Percentiles rank a stretch among this genome's conserved stretches.
Evolutionary conservation across 2,113 vertebrate genomes (phyloP).

Genomic region (Columbina picui): DNA sequence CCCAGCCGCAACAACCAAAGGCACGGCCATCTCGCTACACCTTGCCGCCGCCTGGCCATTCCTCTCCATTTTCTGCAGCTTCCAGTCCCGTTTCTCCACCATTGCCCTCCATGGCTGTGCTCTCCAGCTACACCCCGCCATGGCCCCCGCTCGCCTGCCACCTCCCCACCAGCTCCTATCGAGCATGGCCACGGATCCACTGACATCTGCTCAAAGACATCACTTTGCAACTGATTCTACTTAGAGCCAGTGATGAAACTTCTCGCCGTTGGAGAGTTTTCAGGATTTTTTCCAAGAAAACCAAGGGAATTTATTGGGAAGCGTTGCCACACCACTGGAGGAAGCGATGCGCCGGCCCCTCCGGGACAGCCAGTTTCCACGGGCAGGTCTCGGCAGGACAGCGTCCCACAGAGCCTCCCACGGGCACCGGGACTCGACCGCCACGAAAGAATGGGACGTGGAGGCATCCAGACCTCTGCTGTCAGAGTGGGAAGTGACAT

Average conservation of each 20-base stretch:
- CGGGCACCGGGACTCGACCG: fast-evolving
- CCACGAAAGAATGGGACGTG: neutral
- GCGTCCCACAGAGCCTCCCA: fast-evolving
- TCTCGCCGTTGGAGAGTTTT: neutral
- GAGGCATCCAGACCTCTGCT: neutral
- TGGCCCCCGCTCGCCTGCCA: fast-evolving
- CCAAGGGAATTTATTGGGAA: neutral
- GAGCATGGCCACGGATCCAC: fast-evolving
- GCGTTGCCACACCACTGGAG: neutral
- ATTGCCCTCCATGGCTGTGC: neutral
- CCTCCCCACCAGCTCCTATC: fast-evolving
- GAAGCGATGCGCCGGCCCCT: neutral
- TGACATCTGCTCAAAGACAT: neutral
- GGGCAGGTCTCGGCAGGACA: neutral
- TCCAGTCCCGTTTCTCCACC: neutral
- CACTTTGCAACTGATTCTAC: fast-evolving
- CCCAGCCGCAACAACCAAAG: neutral
- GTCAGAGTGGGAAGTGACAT: neutral
- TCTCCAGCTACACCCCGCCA: neutral
- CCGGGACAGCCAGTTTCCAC: neutral
- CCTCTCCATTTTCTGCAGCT: fast-evolving
- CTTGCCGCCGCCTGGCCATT: fast-evolving
- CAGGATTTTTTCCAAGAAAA: neutral
- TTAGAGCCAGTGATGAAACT: neutral
- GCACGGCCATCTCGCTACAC: fast-evolving